Evolutionary conservation across 2,113 vertebrate genomes (phyloP), one percentile per base, ranked within the genome.

Genomic region (Benitochromis conjunctus): DNA sequence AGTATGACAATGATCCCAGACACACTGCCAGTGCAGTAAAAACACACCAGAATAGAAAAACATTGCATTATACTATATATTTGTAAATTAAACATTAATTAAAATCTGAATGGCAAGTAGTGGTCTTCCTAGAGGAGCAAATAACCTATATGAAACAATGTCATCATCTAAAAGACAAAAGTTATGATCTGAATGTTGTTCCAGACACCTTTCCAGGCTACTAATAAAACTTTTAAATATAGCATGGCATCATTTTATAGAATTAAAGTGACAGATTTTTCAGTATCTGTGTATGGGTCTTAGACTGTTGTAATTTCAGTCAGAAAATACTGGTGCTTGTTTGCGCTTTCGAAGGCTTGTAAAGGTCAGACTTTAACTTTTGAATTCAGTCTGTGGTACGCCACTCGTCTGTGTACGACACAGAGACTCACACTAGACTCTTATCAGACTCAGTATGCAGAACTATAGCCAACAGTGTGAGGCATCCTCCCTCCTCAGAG

Each of bases 401-500:
- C 18, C 81, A n/a, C 82, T 55, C 7, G 7, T 9, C 43, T 55
- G 41, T 26, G 24, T 57, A 55, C 21, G 29, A 80, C 74, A 64
- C 48, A 55, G 19, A 48, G 46, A 77, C 88, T 57, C 79, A 31
- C 77, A 31, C 69, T 4, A 14, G 46, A 64, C 46, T 88, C 86
- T 91, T 90, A 92, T 92, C 91, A 46, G 62, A 74, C 79, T 92
- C 82, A 69, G 86, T 90, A 86, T 92, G 92, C 90, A 92, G 88
- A 90, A 41, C 84, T 66, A 41, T 19, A 87, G 85, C 82, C 91
- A 84, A 31, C 85, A 81, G 87, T 83, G 76, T 71, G 83, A 85
- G 26, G 78, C 87, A 34, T 90, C 89, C 76, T 89, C 48, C 69
- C 86, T 87, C 88, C 88, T 85, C 80, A 4, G 62, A 88, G 90